phyloP scores from a whole-genome alignment of 2,888 invertebrate species.

The Deroplatys truncata region DNA sequence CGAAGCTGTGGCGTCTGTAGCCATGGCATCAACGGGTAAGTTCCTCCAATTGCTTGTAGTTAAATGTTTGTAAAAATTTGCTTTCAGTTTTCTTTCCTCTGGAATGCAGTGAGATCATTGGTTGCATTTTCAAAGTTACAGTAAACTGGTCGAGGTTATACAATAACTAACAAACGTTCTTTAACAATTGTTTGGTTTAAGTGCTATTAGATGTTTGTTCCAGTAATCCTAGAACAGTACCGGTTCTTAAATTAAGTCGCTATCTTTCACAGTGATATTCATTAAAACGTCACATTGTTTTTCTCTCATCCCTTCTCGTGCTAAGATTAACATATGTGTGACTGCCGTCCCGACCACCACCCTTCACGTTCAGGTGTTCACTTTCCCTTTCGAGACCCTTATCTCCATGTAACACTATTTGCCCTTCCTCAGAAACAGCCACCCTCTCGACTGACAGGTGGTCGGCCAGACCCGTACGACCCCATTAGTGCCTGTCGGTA shows the following conservation, averaged over 20 bases:
- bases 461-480: background rate
- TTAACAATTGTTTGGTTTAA: background rate
- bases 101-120: too few species aligned
- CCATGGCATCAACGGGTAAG: slow-evolving; percentile 45
- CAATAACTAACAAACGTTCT: too few species aligned
- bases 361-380: background rate
- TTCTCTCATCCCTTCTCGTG: background rate
- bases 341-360: background rate
- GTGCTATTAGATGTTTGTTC: background rate
- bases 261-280: background rate
- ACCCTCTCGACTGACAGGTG: background rate
- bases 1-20: slow-evolving; percentile 41
- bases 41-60: slow-evolving; percentile 9
- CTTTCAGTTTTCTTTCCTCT: too few species aligned
- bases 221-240: background rate
- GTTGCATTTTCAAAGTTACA: too few species aligned
- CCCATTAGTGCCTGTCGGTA: background rate
- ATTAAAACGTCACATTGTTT: background rate
- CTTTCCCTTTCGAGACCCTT: background rate
- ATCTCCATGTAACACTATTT: background rate
- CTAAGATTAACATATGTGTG: background rate
- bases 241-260: background rate
- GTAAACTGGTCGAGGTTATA: too few species aligned
- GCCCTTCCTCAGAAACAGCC: background rate
- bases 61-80: too few species aligned